A percentile compares a stretch with the other conserved stretches of the same genome.
Conservation (phyloP, 2,113 vertebrate genomes). For the Nibea albiflora region DNA sequence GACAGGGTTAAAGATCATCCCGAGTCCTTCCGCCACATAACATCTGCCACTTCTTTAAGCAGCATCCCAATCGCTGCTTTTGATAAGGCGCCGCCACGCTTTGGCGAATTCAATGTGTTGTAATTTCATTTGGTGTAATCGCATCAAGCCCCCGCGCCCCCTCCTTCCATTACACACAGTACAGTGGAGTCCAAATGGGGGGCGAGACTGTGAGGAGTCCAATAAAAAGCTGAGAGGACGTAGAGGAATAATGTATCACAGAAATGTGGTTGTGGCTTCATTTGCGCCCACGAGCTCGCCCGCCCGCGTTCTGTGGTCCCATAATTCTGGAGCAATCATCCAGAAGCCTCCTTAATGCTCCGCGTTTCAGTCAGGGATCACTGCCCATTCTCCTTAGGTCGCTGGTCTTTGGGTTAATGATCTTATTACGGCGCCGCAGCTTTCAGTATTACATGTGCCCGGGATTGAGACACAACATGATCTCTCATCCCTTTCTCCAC, state of each 20-base stretch:
- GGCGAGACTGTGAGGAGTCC: constrained; percentile 59
- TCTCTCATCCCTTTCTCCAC: constrained; percentile 9
- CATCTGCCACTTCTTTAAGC: constrained; percentile 52
- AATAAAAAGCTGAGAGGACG: constrained; percentile 68
- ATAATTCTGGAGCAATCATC: constrained; percentile 65
- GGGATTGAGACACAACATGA: constrained; percentile 10
- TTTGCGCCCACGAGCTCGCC: constrained; percentile 55
- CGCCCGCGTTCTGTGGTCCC: constrained; percentile 45
- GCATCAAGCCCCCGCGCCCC: constrained; percentile 57
- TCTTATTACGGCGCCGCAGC: constrained; percentile 60
- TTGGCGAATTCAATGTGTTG: constrained; percentile 48
- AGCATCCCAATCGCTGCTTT: constrained; percentile 44
- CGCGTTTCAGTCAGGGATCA: constrained; percentile 53
- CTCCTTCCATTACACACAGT: constrained; percentile 68
- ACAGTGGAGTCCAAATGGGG: constrained; percentile 43
- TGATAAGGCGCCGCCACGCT: constrained; percentile 61
- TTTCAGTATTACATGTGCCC: constrained; percentile 34
- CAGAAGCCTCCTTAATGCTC: constrained; percentile 67
- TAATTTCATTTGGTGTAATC: constrained; percentile 70
- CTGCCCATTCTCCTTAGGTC: constrained; percentile 68
- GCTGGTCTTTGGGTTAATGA: constrained; percentile 68
- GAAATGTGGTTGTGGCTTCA: constrained; percentile 51
- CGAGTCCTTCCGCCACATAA: constrained; percentile 25
- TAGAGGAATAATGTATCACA: constrained; percentile 68
- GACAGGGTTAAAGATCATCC: constrained; percentile 50